These are phyloP conservation scores for Standfussiana lucernea DNA, from an alignment of 2,888 invertebrate species.

Conservation along the genomic window DNA sequence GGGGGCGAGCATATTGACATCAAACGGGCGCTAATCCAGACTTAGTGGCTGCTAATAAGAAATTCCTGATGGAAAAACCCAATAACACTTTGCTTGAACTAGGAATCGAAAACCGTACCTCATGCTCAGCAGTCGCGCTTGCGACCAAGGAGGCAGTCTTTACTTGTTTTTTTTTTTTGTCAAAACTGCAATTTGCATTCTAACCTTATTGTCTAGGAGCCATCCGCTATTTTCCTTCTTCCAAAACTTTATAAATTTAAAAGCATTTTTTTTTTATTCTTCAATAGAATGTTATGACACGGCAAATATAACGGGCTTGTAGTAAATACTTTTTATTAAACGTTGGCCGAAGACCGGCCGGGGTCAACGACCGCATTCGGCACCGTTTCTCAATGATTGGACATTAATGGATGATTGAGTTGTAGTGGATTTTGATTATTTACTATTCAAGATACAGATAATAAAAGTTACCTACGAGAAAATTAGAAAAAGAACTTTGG, in stretches of 20 bases:
- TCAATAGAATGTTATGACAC: constrained; percentile 69
- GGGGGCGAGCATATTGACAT: background rate
- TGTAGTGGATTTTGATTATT: constrained; percentile 52
- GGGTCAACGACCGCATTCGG: constrained; percentile 81
- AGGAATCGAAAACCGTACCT: background rate
- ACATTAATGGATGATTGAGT: constrained; percentile 60
- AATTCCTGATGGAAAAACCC: background rate
- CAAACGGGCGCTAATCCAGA: background rate
- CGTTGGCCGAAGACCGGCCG: constrained; percentile 74
- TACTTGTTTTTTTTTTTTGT: background rate
- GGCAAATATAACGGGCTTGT: constrained; percentile 72
- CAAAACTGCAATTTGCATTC: constrained; percentile 1
- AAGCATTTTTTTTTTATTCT: constrained; percentile 48
- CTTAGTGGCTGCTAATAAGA: background rate
- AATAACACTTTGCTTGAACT: background rate
- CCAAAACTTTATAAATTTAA: constrained; percentile 32
- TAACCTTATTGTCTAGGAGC: constrained; percentile 19
- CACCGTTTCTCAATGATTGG: constrained; percentile 67
- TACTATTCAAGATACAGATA: background rate
- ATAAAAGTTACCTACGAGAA: background rate
- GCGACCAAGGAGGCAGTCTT: background rate
- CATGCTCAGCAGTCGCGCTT: background rate
- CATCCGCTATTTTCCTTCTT: constrained; percentile 11
- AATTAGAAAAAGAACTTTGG: background rate
- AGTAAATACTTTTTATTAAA: constrained; percentile 70